Evolutionary conservation across 2,113 vertebrate genomes (phyloP), one percentile per base, ranked within the genome.

Genomic region (Phyllostomus hastatus): DNA sequence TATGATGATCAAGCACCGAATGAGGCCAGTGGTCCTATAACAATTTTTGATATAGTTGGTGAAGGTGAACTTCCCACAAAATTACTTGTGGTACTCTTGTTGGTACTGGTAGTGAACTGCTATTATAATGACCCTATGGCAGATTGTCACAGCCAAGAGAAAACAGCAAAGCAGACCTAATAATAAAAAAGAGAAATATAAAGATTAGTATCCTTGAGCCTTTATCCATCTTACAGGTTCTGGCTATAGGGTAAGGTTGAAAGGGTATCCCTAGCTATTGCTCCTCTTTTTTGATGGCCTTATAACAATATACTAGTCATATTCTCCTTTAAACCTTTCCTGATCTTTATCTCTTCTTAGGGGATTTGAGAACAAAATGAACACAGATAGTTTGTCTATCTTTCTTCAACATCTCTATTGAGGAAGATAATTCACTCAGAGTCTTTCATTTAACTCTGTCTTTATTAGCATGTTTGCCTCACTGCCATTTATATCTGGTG

Each of bases 161-260:
- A 90, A 91, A 88, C 80, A 96, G 93, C 84, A 95, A 95, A 92
- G 88, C 70, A 94, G 91, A 95, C 88, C 93, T 97, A 95, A 92
- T 88, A 88, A 97, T 54, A 93, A 31, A 97, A 96, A 92, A 95
- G 38, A 94, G 5, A 97, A 96, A 95, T 41, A 93, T 28, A 70
- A 91, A 83, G 1, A 90, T 97, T 89, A 97, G 81, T 78, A 92
- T 95, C 43, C 19, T 87, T 93, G 59, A 91, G 6, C 1, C n/a
- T 91, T 97, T 89, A 83, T 78, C 48, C 14, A 95, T 83, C n/a
- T 14, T 80, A 73, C 15, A 92, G 43, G 33, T 83, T 79, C 73
- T 85, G 46, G 64, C 54, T 90, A 80, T 16, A 84, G 24, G 38
- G 59, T 35, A 73, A 73, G 5, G 31, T 54, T 95, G 35, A 86